Evolutionary conservation across 2,888 invertebrate species (phyloP), one percentile per base, ranked within the genome.

Genomic region (Desoria tigrina): DNA sequence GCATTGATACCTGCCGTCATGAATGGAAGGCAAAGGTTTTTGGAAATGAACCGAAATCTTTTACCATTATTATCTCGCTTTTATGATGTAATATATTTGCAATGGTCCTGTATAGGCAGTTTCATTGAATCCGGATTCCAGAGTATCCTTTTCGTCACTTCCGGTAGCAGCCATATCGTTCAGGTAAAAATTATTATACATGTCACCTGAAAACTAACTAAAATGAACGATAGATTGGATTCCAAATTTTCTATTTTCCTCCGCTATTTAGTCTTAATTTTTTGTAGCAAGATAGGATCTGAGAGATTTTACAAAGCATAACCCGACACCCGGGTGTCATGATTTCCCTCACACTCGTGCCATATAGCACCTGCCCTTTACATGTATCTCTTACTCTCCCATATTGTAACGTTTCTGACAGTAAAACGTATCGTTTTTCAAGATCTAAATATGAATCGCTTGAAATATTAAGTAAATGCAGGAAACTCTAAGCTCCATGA

Each of bases 341-440:
- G 45, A 11, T 11, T 21, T 45, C 45, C n/a, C n/a, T n/a, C n/a
- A n/a, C n/a, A 45, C 45, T 45, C 45, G 45, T 45, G 45, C 45
- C 45, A 45, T 45, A 18, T 16, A 21, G 6, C 21, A 45, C 16
- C 45, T 16, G n/a, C 45, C 21, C 9, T 21, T 45, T 45, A n/a
- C 4, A n/a, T 16, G 45, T n/a, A n/a, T n/a, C n/a, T n/a, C n/a
- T n/a, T n/a, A n/a, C n/a, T n/a, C n/a, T n/a, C n/a, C n/a, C n/a
- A n/a, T 45, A n/a, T 45, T 45, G 16, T n/a, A n/a, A n/a, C n/a
- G n/a, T 16, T 45, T 45, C 9, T 18, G 21, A 11, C 21, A 18
- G 21, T 4, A 45, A 45, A 45, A 45, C 4, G 21, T 45, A 45
- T 45, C 45, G 16, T 45, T 45, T 45, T 32, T 32, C 32, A 32